phyloP scores from a whole-genome alignment of 2,888 invertebrate genomes.

The Holacanthella duospinosa region DNA sequence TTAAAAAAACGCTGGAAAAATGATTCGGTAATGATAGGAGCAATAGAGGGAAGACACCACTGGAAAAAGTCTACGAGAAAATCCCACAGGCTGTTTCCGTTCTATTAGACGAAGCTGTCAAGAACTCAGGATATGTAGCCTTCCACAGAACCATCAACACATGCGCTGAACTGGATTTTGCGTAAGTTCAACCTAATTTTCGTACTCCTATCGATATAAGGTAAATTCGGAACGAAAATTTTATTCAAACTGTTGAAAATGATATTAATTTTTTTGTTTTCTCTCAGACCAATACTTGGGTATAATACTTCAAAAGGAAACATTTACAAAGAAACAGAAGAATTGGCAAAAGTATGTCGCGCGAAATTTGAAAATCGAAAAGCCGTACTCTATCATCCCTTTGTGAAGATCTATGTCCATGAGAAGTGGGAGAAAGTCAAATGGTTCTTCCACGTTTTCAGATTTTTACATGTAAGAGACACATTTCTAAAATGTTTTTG shows the following conservation, averaged over 20 bases:
- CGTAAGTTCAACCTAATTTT: not conserved
- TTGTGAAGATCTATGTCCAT: not conserved
- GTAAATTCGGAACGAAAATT: too few species aligned
- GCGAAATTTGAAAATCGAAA: constrained; percentile 5
- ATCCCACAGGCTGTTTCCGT: constrained; percentile 8
- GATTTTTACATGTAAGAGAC: constrained; percentile 8
- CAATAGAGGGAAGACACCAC: constrained; percentile 4
- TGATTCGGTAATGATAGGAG: not conserved
- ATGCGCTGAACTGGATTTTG: constrained; percentile 6
- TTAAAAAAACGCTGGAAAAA: too few species aligned
- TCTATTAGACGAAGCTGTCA: not conserved
- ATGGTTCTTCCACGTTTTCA: constrained; percentile 3
- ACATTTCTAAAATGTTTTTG: not conserved
- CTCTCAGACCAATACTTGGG: constrained; percentile 7
- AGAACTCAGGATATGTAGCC: constrained; percentile 5
- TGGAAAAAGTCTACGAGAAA: constrained; percentile 10
- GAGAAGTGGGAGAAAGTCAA: constrained; percentile 6
- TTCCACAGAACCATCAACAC: constrained; percentile 5
- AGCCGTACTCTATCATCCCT: constrained; percentile 6
- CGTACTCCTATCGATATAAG: too few species aligned
- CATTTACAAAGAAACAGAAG: constrained; percentile 10
- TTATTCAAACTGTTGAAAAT: not conserved
- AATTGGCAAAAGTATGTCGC: constrained; percentile 1
- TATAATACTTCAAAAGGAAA: constrained; percentile 2
- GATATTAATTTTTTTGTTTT: not conserved